These are phyloP conservation scores for Drosophila dunni DNA, from an alignment of 1,140 invertebrate genomes.

Conservation along the genomic window DNA sequence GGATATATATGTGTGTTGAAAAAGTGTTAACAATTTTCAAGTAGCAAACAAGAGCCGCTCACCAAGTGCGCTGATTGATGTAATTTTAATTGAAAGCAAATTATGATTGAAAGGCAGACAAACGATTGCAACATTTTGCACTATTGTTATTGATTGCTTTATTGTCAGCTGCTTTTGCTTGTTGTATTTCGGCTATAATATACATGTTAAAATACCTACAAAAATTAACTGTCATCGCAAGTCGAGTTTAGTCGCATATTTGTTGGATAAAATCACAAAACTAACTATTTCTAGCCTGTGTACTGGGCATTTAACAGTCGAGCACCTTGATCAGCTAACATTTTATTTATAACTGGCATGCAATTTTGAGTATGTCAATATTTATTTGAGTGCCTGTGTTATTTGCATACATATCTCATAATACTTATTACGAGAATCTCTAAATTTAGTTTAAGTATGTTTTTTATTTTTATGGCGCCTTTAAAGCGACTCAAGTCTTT, in stretches of 20 bases:
- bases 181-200: neutral
- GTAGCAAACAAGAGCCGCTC: constrained; percentile 28
- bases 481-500: constrained; percentile 6
- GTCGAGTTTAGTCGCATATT: no score
- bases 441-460: neutral
- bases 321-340: neutral
- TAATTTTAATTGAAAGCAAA: constrained; percentile 45
- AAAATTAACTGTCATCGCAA: neutral
- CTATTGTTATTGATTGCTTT: constrained; percentile 57
- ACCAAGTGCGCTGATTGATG: constrained; percentile 60
- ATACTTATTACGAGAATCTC: neutral
- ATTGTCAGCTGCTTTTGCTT: constrained; percentile 34
- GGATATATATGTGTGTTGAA: neutral
- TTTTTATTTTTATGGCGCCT: neutral
- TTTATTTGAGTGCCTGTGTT: neutral
- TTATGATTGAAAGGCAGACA: constrained; percentile 48
- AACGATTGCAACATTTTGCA: constrained; percentile 56
- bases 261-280: no score
- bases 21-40: constrained; percentile 40
- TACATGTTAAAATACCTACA: neutral
- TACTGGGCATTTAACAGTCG: neutral
- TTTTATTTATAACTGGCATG: neutral
- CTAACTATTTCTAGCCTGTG: no score
- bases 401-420: neutral
- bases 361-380: neutral